Evolutionary conservation across 2,113 vertebrate species (phyloP).

Genomic region (Spermophilus dauricus): DNA sequence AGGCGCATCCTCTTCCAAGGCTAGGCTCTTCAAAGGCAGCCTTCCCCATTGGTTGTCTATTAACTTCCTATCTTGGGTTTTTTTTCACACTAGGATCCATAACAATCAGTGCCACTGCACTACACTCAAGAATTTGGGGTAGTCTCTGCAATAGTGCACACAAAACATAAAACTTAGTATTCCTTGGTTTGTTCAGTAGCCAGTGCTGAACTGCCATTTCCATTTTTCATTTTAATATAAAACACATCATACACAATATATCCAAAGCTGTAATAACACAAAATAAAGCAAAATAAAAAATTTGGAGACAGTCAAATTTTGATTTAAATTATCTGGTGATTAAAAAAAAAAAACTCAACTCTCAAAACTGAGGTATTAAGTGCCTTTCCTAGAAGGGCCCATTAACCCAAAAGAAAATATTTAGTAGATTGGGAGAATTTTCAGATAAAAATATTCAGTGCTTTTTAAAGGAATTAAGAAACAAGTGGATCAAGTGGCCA

Average conservation of each 20-base stretch:
- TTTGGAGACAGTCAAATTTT: background rate
- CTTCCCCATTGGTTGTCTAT: background rate
- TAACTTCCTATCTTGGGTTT: background rate
- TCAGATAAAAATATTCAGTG: background rate
- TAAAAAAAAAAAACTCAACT: background rate
- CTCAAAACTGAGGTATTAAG: background rate
- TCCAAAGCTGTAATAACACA: background rate
- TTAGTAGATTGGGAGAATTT: background rate
- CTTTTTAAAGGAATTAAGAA: constrained; percentile 6
- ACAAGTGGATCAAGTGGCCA: background rate
- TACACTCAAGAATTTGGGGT: background rate
- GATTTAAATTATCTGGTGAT: constrained; percentile 14
- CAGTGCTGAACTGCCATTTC: background rate
- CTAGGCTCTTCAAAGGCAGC: background rate
- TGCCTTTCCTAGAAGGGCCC: background rate
- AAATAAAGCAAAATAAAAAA: constrained; percentile 28
- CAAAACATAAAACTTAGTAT: constrained; percentile 20
- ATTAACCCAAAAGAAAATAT: background rate
- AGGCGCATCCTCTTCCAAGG: background rate
- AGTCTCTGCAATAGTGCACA: background rate
- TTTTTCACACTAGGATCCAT: background rate
- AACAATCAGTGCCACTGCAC: constrained; percentile 22
- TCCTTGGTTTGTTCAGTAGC: constrained; percentile 17
- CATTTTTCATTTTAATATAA: constrained; percentile 58
- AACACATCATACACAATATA: background rate